Conservation (phyloP, 2,888 invertebrate species). For the Hypena proboscidalis region DNA sequence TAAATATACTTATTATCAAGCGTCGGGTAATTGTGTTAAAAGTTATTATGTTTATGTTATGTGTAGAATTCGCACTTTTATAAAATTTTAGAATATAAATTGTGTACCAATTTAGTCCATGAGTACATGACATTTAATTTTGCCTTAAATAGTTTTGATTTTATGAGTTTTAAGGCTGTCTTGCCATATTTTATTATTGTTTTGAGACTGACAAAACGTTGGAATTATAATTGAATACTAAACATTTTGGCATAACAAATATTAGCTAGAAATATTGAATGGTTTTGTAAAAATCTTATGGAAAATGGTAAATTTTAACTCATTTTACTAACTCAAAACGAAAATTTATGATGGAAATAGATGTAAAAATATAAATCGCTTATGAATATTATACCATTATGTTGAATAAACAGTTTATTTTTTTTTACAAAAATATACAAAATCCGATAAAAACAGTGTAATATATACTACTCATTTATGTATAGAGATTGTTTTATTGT, state of each 20-base stretch:
- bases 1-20: background rate
- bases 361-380: background rate
- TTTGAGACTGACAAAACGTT: constrained; percentile 46
- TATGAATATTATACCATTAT: background rate
- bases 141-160: constrained; percentile 5
- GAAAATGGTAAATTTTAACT: constrained; percentile 8
- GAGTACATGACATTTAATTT: constrained; percentile 34
- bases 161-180: constrained; percentile 33
- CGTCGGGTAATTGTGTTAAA: constrained; percentile 12
- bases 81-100: constrained; percentile 22
- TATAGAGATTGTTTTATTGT: constrained; percentile 20
- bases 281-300: background rate
- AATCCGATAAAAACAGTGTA: constrained; percentile 4
- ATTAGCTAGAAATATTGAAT: constrained; percentile 5
- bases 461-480: constrained; percentile 15
- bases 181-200: constrained; percentile 50
- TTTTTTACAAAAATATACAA: background rate
- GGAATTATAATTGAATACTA: constrained; percentile 22
- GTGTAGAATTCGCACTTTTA: constrained; percentile 36
- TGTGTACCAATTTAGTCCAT: constrained; percentile 18
- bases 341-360: too few relatives aligned
- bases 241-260: constrained; percentile 18
- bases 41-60: constrained; percentile 6
- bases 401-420: background rate
- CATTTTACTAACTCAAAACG: constrained; percentile 2